phyloP scores from a whole-genome alignment of 2,797 vertebrate genomes.

The Sitta carolinensis region DNA sequence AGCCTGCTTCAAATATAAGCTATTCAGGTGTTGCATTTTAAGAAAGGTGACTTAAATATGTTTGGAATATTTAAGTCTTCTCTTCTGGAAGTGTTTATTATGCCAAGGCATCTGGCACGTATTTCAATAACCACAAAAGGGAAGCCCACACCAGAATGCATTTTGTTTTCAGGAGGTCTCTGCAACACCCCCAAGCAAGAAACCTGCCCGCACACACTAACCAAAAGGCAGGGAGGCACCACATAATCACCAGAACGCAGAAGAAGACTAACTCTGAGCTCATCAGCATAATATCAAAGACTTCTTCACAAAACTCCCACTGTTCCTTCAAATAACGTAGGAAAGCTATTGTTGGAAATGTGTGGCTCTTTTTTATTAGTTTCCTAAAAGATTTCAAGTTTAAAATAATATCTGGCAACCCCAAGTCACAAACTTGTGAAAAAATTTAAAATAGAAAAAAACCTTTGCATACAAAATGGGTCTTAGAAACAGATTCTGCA shows the following conservation, averaged over 20 bases:
- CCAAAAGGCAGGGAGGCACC: background rate
- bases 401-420: constrained; percentile 54
- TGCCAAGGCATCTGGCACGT: background rate
- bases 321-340: constrained; percentile 66
- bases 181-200: background rate
- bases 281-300: constrained; percentile 26
- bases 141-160: background rate
- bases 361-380: constrained; percentile 73
- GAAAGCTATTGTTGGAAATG: constrained; percentile 75
- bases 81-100: constrained; percentile 44
- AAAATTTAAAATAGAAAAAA: constrained; percentile 32
- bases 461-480: constrained; percentile 66
- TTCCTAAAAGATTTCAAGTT: constrained; percentile 72
- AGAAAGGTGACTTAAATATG: constrained; percentile 32
- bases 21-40: background rate
- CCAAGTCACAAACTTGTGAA: constrained; percentile 74
- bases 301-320: constrained; percentile 46
- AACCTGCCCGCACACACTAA: constrained; percentile 18
- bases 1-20: background rate
- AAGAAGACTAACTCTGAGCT: constrained; percentile 56
- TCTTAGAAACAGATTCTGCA: constrained; percentile 79
- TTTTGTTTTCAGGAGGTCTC: constrained; percentile 4
- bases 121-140: background rate
- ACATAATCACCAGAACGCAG: constrained; percentile 57
- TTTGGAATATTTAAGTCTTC: constrained; percentile 48